Percentiles rank a stretch among this genome's conserved stretches.
These are phyloP conservation scores for Drosophila neocordata DNA, from an alignment of 1,140 invertebrate genomes.

Conservation along the genomic window DNA sequence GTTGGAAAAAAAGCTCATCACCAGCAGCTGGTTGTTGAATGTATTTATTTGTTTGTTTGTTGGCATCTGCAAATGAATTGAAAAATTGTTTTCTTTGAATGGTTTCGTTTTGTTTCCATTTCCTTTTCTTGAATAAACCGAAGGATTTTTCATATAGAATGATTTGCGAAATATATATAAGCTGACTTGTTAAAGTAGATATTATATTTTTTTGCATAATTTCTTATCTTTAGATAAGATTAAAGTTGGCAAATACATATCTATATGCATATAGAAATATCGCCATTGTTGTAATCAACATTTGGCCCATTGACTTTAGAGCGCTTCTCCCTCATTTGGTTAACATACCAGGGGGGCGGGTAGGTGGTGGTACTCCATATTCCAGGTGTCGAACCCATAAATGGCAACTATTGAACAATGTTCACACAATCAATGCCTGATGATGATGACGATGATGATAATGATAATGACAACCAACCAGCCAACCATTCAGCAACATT, in stretches of 20 bases:
- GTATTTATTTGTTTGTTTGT: background rate
- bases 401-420: constrained; percentile 54
- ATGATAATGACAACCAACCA: constrained; percentile 27
- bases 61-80: constrained; percentile 25
- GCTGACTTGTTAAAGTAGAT: background rate
- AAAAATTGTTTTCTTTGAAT: constrained; percentile 24
- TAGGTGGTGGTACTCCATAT: background rate
- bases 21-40: background rate
- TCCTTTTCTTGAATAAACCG: constrained; percentile 38
- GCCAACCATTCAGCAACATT: constrained; percentile 20
- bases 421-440: constrained; percentile 51
- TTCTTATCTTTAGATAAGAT: constrained; percentile 6
- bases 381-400: constrained; percentile 30
- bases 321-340: constrained; percentile 23
- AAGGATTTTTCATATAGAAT: constrained; percentile 34
- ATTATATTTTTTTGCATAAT: background rate
- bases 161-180: background rate
- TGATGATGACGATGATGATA: constrained; percentile 42
- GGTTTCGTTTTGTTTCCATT: background rate
- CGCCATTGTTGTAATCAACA: background rate
- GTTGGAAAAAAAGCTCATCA: background rate
- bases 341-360: background rate
- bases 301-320: background rate
- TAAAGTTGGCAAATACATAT: background rate
- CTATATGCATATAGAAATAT: background rate